A percentile compares a stretch with the other conserved stretches of the same genome.
Evolutionary conservation across 2,797 vertebrate species (phyloP).

Genomic region (Eleutherodactylus coqui): DNA sequence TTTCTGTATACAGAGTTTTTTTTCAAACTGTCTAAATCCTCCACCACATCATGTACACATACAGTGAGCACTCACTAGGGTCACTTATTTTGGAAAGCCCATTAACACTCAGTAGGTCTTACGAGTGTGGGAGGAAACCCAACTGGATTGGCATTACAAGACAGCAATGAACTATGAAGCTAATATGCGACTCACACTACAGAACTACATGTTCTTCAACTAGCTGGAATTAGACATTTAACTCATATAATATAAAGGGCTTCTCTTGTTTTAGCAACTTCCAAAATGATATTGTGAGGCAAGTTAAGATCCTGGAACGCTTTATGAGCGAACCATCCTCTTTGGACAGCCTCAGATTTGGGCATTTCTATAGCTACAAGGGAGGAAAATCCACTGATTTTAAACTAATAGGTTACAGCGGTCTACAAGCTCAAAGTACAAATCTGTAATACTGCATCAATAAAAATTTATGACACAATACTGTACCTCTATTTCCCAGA

Average conservation of each 20-base stretch:
- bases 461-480: too few species aligned
- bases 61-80: neutral
- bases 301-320: neutral
- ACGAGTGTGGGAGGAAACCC: conserved; percentile 1
- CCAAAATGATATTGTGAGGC: neutral
- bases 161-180: neutral
- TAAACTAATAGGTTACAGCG: too few species aligned
- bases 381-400: too few species aligned
- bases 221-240: neutral
- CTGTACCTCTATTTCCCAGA: too few species aligned
- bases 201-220: neutral
- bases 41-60: neutral
- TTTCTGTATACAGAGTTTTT: neutral
- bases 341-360: too few species aligned
- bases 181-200: neutral
- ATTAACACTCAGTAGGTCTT: neutral
- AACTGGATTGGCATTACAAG: neutral
- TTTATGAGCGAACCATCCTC: neutral
- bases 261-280: neutral
- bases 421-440: too few species aligned
- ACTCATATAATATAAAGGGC: neutral
- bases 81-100: neutral
- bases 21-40: too few species aligned
- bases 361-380: too few species aligned
- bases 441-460: too few species aligned